A percentile compares a stretch with the other conserved stretches of the same genome.
Evolutionary conservation across 2,797 vertebrate species (phyloP).

Genomic region (Nyctibius grandis): DNA sequence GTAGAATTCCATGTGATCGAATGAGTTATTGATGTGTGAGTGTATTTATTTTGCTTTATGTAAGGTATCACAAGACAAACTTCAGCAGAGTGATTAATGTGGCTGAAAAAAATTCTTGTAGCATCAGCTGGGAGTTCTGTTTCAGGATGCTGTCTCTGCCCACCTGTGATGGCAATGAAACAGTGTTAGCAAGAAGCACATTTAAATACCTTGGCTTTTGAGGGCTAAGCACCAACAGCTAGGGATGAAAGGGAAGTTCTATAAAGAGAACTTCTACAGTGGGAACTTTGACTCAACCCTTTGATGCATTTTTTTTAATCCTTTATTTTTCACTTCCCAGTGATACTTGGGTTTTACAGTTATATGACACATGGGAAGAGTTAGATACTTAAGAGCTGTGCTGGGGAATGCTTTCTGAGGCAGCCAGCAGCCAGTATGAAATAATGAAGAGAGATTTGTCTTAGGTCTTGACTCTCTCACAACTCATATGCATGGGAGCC

Average conservation of each 20-base stretch:
- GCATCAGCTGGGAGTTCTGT: not conserved
- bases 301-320: not conserved
- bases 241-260: not conserved
- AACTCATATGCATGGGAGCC: not conserved
- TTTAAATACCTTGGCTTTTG: not conserved
- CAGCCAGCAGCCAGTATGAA: not conserved
- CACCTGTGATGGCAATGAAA: not conserved
- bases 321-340: not conserved
- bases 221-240: not conserved
- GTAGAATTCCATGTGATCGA: constrained; percentile 40
- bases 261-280: not conserved
- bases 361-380: not conserved
- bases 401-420: not conserved
- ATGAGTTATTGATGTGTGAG: constrained; percentile 44
- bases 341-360: not conserved
- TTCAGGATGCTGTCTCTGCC: not conserved
- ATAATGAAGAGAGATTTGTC: not conserved
- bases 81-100: constrained; percentile 37
- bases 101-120: not conserved
- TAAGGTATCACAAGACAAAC: constrained; percentile 11
- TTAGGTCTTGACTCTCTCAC: not conserved
- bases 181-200: not conserved
- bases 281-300: not conserved
- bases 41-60: constrained; percentile 59
- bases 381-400: not conserved